Evolutionary conservation across 2,113 vertebrate species (phyloP).

Genomic region (Bolborhynchus lineola): DNA sequence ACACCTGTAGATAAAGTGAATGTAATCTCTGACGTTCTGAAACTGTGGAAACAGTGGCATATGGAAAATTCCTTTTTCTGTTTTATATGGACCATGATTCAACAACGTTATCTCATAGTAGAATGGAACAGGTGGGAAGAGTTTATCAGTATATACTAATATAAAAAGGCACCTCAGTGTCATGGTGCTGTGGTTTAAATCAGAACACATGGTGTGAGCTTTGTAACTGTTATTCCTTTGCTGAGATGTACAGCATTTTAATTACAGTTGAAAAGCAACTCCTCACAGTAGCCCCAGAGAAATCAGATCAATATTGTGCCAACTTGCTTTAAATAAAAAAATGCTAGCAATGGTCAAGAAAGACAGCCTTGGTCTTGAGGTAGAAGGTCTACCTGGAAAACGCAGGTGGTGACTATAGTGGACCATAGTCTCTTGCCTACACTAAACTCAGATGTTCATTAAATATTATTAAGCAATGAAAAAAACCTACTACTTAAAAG

Average conservation of each 20-base stretch:
- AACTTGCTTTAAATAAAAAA: not conserved
- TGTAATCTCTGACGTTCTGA: not conserved
- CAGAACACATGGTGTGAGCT: not conserved
- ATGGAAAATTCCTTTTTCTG: not conserved
- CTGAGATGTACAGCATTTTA: not conserved
- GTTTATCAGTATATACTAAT: not conserved
- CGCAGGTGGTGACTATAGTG: fast-evolving
- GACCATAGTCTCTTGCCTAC: not conserved
- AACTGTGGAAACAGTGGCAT: not conserved
- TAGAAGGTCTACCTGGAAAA: not conserved
- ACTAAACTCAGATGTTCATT: not conserved
- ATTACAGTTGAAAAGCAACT: not conserved
- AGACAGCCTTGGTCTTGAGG: not conserved
- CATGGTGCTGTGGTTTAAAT: not conserved
- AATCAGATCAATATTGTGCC: not conserved
- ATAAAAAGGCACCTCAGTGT: not conserved
- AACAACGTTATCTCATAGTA: not conserved
- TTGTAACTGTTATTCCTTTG: not conserved
- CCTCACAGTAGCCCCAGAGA: not conserved
- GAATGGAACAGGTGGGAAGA: not conserved
- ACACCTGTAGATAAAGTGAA: not conserved
- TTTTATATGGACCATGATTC: not conserved
- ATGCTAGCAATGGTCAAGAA: not conserved
- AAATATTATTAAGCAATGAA: not conserved
- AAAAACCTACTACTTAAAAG: not conserved